Evolutionary conservation across 2,113 vertebrate species (phyloP).

Genomic region (Hirundichthys speculiger): DNA sequence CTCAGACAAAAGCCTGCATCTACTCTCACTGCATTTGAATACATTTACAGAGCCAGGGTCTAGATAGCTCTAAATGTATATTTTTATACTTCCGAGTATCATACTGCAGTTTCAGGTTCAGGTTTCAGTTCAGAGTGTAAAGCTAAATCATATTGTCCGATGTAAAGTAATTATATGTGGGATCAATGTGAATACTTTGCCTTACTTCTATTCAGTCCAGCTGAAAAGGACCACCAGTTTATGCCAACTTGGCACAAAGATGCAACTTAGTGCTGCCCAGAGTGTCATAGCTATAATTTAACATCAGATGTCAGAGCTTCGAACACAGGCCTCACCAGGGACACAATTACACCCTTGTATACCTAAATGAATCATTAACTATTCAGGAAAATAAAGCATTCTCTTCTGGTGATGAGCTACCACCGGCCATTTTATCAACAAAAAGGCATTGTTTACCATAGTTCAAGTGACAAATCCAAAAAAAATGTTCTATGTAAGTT

Average conservation of each 20-base stretch:
- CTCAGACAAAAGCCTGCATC: constrained; percentile 20
- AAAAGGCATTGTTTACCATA: constrained; percentile 55
- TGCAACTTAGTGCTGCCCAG: constrained; percentile 29
- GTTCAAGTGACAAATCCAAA: constrained; percentile 12
- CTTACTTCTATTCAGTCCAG: constrained; percentile 24
- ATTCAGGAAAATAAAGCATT: constrained; percentile 44
- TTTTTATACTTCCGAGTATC: too few species aligned
- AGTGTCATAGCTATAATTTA: constrained; percentile 74
- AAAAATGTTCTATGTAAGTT: constrained; percentile 40
- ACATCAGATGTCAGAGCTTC: constrained; percentile 73
- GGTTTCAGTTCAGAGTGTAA: too few species aligned
- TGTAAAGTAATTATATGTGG: neutral
- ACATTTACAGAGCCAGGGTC: constrained; percentile 20
- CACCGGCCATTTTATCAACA: constrained; percentile 32
- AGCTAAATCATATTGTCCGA: too few species aligned
- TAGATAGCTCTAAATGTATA: too few species aligned
- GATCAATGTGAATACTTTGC: neutral
- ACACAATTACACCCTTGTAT: constrained; percentile 71
- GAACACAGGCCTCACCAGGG: constrained; percentile 44
- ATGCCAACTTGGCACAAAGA: constrained; percentile 43
- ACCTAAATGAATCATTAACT: constrained; percentile 60
- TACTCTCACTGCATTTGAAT: constrained; percentile 15
- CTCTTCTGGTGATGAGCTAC: constrained; percentile 30
- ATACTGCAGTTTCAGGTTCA: too few species aligned
- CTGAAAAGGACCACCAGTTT: constrained; percentile 32